These are phyloP conservation scores for Drosophila vallismaia DNA, from an alignment of 2,888 invertebrate species.

Conservation along the genomic window DNA sequence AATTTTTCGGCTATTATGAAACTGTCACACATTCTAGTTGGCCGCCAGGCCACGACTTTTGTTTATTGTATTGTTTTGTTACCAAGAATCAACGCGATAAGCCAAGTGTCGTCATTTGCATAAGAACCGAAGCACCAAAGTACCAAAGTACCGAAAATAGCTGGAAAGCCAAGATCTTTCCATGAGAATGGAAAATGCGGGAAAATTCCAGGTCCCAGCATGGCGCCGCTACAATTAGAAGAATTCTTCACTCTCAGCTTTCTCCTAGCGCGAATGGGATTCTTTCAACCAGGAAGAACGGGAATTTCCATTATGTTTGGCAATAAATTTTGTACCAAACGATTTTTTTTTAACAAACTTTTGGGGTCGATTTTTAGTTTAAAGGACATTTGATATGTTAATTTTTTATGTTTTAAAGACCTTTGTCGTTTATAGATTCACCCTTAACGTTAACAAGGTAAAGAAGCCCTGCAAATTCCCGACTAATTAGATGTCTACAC, in stretches of 20 bases:
- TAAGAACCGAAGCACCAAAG: slow-evolving; percentile 39
- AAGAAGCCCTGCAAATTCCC: slow-evolving; percentile 57
- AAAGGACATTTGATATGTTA: not conserved
- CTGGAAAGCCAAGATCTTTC: slow-evolving; percentile 27
- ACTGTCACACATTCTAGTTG: slow-evolving; percentile 72
- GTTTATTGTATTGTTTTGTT: slow-evolving; percentile 57
- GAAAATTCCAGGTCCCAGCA: slow-evolving; percentile 60
- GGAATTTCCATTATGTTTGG: too few species aligned
- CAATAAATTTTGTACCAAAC: too few species aligned
- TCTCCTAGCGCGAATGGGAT: slow-evolving; percentile 45
- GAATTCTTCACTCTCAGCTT: slow-evolving; percentile 31
- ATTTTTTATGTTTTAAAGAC: not conserved
- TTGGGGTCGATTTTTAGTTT: slow-evolving; percentile 3
- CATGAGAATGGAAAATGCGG: slow-evolving; percentile 20
- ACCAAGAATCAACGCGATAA: slow-evolving; percentile 56
- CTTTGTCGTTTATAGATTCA: not conserved
- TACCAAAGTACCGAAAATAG: slow-evolving; percentile 59
- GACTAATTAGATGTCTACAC: slow-evolving; percentile 64
- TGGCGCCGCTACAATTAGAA: slow-evolving; percentile 69
- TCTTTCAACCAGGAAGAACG: slow-evolving; percentile 37
- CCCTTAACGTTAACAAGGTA: slow-evolving; percentile 5
- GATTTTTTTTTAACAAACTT: too few species aligned
- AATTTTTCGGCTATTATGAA: slow-evolving; percentile 64
- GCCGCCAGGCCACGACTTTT: slow-evolving; percentile 47
- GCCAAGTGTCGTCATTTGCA: slow-evolving; percentile 67